Evolutionary conservation across 2,113 vertebrate genomes (phyloP).

Genomic region (Microcebus lehilahytsara): DNA sequence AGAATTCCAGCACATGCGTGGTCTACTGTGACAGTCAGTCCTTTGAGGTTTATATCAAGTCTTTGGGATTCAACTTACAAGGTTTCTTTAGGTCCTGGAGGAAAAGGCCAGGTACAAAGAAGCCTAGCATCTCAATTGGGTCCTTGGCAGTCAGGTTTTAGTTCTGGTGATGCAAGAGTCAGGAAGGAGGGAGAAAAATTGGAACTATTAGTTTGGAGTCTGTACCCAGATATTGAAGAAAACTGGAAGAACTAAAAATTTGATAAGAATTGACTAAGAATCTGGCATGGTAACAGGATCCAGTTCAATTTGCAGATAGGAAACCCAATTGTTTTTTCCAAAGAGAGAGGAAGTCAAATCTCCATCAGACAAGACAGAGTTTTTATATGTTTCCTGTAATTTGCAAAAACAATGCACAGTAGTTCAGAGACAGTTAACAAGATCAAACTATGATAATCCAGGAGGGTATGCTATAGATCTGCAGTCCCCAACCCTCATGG

Average conservation of each 20-base stretch:
- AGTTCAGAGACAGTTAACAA: conserved; percentile 11
- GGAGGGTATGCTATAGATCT: background rate
- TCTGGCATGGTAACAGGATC: background rate
- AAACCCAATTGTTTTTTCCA: background rate
- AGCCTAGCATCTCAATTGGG: background rate
- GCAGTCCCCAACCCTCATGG: no score
- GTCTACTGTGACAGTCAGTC: background rate
- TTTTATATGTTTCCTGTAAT: background rate
- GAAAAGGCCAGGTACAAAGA: background rate
- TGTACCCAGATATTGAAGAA: background rate
- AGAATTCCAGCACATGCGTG: background rate
- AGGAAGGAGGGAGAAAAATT: background rate
- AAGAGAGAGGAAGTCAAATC: background rate
- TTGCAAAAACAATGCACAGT: background rate
- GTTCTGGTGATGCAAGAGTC: background rate
- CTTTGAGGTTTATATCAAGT: background rate
- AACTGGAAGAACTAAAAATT: conserved; percentile 8
- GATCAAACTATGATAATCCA: background rate
- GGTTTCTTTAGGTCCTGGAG: background rate
- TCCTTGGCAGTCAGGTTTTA: background rate
- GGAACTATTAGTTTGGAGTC: background rate
- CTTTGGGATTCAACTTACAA: background rate
- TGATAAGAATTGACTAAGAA: background rate
- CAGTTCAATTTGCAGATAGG: background rate
- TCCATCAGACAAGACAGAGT: background rate